phyloP scores from a whole-genome alignment of 2,888 invertebrate species.

The Pegoplata infirma region DNA sequence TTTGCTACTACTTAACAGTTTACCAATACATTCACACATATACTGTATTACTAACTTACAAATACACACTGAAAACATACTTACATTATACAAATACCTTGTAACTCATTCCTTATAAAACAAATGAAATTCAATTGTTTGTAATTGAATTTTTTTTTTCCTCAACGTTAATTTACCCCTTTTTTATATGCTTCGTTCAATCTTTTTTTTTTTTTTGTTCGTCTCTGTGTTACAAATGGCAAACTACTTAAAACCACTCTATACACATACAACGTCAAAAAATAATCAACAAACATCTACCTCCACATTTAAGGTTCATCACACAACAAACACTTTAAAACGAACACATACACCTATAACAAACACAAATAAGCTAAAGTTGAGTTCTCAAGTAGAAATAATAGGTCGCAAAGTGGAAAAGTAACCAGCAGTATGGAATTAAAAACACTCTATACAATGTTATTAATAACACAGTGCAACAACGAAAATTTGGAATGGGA shows the following conservation, averaged over 20 bases:
- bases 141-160: constrained; percentile 39
- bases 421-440: background rate
- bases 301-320: constrained; percentile 15
- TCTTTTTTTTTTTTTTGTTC: background rate
- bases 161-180: constrained; percentile 38
- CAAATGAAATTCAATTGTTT: constrained; percentile 55
- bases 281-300: background rate
- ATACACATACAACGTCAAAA: background rate
- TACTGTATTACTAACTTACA: background rate
- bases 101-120: constrained; percentile 8
- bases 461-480: too few species aligned
- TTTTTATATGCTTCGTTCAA: too few species aligned
- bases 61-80: background rate
- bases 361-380: constrained; percentile 1
- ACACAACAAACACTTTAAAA: background rate
- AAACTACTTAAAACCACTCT: constrained; percentile 27
- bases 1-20: background rate
- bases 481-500: too few species aligned
- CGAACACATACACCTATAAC: background rate
- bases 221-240: constrained; percentile 1
- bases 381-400: background rate
- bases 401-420: background rate
- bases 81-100: background rate
- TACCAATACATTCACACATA: background rate
- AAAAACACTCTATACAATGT: too few species aligned